Conservation (phyloP, 2,888 invertebrate species). For the Gymnocheta viridis region DNA sequence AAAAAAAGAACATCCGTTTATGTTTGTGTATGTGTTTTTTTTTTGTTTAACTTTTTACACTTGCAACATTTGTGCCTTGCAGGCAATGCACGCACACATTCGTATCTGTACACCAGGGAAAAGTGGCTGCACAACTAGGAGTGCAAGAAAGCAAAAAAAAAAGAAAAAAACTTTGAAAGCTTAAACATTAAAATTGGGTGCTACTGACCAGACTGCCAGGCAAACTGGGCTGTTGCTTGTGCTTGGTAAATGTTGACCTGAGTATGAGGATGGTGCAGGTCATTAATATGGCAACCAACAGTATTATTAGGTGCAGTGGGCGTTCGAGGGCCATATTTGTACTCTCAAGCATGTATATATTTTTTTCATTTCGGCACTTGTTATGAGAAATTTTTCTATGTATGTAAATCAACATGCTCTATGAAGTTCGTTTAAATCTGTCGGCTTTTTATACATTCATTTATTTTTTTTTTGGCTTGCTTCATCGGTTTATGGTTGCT, state of each 20-base stretch:
- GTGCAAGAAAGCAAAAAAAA: slow-evolving; percentile 14
- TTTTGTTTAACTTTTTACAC: slow-evolving; percentile 1
- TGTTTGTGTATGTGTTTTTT: background rate
- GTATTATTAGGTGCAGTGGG: background rate
- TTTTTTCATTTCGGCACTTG: slow-evolving; percentile 40
- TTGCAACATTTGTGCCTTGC: slow-evolving; percentile 46
- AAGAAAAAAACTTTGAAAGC: slow-evolving; percentile 36
- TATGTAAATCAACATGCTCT: slow-evolving; percentile 17
- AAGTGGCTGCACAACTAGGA: slow-evolving; percentile 33
- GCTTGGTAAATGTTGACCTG: background rate
- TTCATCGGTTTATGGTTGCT: background rate
- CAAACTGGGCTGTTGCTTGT: slow-evolving; percentile 17
- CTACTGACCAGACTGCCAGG: slow-evolving; percentile 4
- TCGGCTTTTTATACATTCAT: slow-evolving; percentile 23
- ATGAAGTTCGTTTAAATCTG: slow-evolving; percentile 58
- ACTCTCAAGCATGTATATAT: background rate
- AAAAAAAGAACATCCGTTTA: slow-evolving; percentile 27
- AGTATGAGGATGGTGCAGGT: slow-evolving; percentile 31
- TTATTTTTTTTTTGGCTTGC: slow-evolving; percentile 12
- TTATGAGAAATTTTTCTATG: slow-evolving; percentile 31
- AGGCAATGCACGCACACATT: background rate
- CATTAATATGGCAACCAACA: slow-evolving; percentile 64
- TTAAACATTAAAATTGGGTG: slow-evolving; percentile 46
- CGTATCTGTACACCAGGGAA: background rate
- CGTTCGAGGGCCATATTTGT: background rate